These are phyloP conservation scores for Lepisosteus osseus DNA, from an alignment of 2,113 vertebrate genomes.

Conservation along the genomic window DNA sequence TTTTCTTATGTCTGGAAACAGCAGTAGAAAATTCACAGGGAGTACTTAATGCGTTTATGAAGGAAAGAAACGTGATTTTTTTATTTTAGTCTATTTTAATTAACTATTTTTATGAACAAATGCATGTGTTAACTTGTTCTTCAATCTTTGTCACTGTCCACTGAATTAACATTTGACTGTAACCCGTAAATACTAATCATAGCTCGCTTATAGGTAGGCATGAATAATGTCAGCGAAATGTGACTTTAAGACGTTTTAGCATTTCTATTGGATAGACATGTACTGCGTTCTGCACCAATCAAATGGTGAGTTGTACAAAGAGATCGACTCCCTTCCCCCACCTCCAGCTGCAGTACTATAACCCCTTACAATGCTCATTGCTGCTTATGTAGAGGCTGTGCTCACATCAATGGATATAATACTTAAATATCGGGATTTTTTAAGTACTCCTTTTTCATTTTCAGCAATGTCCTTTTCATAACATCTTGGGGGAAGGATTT, in stretches of 20 bases:
- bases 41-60: too few species aligned
- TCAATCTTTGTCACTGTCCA: too few species aligned
- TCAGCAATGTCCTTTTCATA: neutral
- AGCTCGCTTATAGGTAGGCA: too few species aligned
- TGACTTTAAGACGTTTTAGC: slow-evolving; percentile 17
- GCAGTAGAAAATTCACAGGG: too few species aligned
- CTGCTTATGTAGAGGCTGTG: neutral
- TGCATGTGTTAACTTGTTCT: too few species aligned
- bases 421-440: neutral
- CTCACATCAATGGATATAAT: neutral
- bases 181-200: too few species aligned
- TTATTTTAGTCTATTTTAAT: too few species aligned
- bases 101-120: too few species aligned
- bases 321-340: slow-evolving; percentile 39
- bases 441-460: neutral
- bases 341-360: slow-evolving; percentile 6
- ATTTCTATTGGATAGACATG: slow-evolving; percentile 28
- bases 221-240: neutral
- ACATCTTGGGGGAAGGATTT: neutral
- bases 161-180: too few species aligned
- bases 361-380: slow-evolving; percentile 12
- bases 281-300: slow-evolving; percentile 40
- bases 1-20: too few species aligned
- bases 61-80: too few species aligned
- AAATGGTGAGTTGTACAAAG: slow-evolving; percentile 38